Evolutionary conservation across 2,113 vertebrate species (phyloP).

Genomic region (Pteropus alecto): DNA sequence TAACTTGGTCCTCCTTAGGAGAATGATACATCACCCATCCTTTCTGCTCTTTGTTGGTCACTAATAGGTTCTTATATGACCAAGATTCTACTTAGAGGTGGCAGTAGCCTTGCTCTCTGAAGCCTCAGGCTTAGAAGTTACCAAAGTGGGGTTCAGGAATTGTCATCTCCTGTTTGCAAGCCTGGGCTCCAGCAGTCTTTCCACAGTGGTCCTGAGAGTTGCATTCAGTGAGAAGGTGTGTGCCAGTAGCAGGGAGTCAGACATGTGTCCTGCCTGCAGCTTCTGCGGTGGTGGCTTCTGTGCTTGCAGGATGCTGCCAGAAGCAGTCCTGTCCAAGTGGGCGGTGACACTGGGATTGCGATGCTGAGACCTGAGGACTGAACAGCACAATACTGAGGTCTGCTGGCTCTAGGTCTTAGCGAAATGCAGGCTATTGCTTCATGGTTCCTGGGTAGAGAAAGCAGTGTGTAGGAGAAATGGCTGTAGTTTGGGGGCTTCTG

Average conservation of each 20-base stretch:
- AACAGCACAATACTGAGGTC: neutral
- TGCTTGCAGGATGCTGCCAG: neutral
- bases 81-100: neutral
- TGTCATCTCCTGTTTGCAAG: neutral
- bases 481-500: neutral
- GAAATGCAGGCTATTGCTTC: neutral
- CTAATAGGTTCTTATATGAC: neutral
- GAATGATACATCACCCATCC: neutral
- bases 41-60: neutral
- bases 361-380: neutral
- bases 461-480: accelerated
- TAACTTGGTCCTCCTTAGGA: neutral
- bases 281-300: neutral
- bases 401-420: neutral
- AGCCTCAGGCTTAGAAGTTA: neutral
- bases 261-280: neutral
- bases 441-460: neutral
- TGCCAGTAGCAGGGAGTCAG: neutral
- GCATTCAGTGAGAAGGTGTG: accelerated
- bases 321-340: neutral
- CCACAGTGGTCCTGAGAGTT: neutral
- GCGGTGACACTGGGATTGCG: neutral
- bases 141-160: neutral
- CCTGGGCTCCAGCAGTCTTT: neutral
- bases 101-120: neutral